Percentiles rank a stretch among this genome's conserved stretches.
Conservation (phyloP, 2,113 vertebrate genomes). For the Cyanoderma ruficeps region DNA sequence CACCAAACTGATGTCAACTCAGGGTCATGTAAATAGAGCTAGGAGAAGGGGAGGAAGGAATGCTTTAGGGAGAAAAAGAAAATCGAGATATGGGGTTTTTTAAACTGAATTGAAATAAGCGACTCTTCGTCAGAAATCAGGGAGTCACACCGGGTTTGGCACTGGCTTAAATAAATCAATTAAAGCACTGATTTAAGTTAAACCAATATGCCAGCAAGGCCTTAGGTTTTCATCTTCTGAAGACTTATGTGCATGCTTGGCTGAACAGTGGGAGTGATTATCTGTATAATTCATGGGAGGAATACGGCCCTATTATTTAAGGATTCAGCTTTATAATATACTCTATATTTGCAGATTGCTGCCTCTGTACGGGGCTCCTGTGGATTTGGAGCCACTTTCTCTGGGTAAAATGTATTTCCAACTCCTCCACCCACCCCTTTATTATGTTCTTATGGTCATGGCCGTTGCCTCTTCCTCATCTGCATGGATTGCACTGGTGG, state of each 20-base stretch:
- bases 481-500: background rate
- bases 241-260: conserved; percentile 39
- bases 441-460: rapidly evolving
- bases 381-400: background rate
- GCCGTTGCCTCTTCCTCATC: background rate
- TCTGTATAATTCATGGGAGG: conserved; percentile 41
- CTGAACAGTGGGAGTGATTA: conserved; percentile 54
- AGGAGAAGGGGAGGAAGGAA: background rate
- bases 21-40: background rate
- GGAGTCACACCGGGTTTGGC: background rate
- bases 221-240: conserved; percentile 55
- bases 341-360: background rate
- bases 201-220: conserved; percentile 47
- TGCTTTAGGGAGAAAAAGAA: background rate
- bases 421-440: background rate
- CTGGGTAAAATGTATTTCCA: background rate
- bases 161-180: conserved; percentile 47
- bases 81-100: rapidly evolving
- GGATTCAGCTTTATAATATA: background rate
- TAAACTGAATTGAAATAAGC: background rate
- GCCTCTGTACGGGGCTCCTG: background rate
- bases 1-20: background rate
- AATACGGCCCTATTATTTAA: conserved; percentile 27
- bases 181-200: conserved; percentile 54
- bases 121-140: background rate